Evolutionary conservation across 2,113 vertebrate genomes (phyloP).

Genomic region (Nannobrachium achirus): DNA sequence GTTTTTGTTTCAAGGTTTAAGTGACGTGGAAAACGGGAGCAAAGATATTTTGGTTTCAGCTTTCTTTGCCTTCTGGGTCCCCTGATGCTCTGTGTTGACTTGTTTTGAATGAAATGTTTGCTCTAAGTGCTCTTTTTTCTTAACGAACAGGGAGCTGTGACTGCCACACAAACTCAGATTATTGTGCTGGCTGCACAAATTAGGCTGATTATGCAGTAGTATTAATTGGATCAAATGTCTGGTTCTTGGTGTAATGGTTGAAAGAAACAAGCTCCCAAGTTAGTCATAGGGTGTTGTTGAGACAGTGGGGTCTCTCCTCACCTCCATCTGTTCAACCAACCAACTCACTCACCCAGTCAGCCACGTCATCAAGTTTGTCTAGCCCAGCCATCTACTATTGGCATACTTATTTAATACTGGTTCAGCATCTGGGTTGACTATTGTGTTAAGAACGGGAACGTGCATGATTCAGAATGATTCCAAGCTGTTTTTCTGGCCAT

Average conservation of each 20-base stretch:
- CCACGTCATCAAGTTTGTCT: neutral
- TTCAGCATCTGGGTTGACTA: no score
- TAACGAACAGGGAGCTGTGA: neutral
- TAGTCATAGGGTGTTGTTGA: constrained; percentile 3
- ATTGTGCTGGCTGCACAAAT: neutral
- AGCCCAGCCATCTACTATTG: neutral
- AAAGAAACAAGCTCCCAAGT: constrained; percentile 40
- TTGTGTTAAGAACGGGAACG: no score
- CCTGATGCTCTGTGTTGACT: no score
- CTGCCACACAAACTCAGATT: neutral
- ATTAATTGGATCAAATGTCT: constrained; percentile 11
- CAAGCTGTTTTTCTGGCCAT: neutral
- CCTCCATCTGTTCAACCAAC: constrained; percentile 44
- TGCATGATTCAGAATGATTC: neutral
- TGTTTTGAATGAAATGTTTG: no score
- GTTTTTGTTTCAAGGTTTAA: neutral
- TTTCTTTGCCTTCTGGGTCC: no score
- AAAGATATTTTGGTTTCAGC: no score
- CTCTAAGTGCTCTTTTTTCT: no score
- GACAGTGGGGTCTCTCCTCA: constrained; percentile 26
- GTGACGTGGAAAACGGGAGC: neutral
- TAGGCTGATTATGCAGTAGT: neutral
- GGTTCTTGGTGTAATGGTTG: constrained; percentile 44
- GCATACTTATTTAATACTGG: neutral
- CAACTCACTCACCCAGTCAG: neutral